phyloP scores from a whole-genome alignment of 2,888 invertebrate species.

The Euzophera pinguis region DNA sequence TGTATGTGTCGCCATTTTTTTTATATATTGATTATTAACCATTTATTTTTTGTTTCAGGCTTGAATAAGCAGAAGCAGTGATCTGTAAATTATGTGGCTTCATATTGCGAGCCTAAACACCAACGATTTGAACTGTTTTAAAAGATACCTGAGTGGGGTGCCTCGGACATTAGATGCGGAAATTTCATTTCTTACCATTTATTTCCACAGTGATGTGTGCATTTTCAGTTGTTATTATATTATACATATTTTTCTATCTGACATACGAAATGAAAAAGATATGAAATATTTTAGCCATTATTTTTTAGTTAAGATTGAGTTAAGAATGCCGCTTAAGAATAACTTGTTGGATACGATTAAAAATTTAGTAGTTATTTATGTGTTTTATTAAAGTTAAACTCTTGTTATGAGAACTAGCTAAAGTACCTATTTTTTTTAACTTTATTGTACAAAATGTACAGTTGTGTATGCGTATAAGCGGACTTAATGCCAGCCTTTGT shows the following conservation, averaged over 20 bases:
- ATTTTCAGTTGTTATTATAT: slow-evolving; percentile 69
- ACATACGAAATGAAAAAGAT: slow-evolving; percentile 54
- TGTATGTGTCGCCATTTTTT: too few relatives aligned
- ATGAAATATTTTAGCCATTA: slow-evolving; percentile 65
- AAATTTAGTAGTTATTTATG: slow-evolving; percentile 62
- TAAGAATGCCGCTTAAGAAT: slow-evolving; percentile 71
- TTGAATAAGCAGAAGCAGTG: slow-evolving; percentile 44
- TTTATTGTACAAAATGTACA: too few relatives aligned
- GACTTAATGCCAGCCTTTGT: too few relatives aligned
- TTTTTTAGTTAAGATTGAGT: slow-evolving; percentile 67
- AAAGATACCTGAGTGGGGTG: slow-evolving; percentile 53
- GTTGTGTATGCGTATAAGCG: too few relatives aligned
- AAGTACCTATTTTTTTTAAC: too few relatives aligned
- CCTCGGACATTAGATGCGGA: slow-evolving; percentile 51
- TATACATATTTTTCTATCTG: slow-evolving; percentile 74
- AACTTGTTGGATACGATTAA: slow-evolving; percentile 75
- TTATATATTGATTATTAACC: not conserved
- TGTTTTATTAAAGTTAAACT: slow-evolving; percentile 31
- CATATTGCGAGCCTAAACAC: slow-evolving; percentile 58
- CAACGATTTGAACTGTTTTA: slow-evolving; percentile 63
- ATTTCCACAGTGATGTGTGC: slow-evolving; percentile 65
- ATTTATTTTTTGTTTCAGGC: slow-evolving; percentile 47
- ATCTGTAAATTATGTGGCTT: slow-evolving; percentile 57
- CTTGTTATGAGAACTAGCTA: too few relatives aligned
- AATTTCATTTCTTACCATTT: slow-evolving; percentile 58